Base-by-base conservation (phyloP, 2,797 vertebrate genomes). In the Corythornis leucogaster region DNA sequence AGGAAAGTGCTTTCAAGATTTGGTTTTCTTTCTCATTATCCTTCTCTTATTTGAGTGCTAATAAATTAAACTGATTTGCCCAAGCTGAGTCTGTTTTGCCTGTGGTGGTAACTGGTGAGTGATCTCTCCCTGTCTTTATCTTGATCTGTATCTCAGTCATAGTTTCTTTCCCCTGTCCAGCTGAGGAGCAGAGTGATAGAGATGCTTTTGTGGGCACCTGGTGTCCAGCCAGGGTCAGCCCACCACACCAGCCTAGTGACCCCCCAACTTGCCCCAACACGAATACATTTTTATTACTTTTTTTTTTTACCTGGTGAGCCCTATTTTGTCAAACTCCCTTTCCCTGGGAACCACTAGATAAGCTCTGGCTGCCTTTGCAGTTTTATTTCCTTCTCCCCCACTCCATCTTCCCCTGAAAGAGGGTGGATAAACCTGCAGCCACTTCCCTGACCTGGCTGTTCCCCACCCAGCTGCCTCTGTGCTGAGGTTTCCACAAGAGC, bases 371-470 rank as follows among this genome's bases (percentile, higher is more conserved):
- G 66, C 25, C 6, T 63, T 63, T 51, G 20, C 24, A 16, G 50
- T 40, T 70, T 54, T 15, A 20, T 45, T 69, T 59, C 14, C 15
- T 51, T 53, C 51, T 30, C 25, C 45, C 6, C 24, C 18, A 38
- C 10, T 9, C 11, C 26, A 9, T 55, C 13, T 80, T 43, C 30
- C 43, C 76, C 20, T 57, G 43, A 67, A 14, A 20, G 10, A 9
- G 24, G 16, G 15, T 28, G 26, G 12, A 11, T 11, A 28, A 57
- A 42, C 58, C 45, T 74, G 30, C 54, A 74, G 66, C 15, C 2
- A 5, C 4, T 15, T 35, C 18, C 53, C 10, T 15, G 1, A 0
- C 26, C 28, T 58, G 33, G 2, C 17, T 43, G 9, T 43, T 66
- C 14, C 55, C 46, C 73, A 31, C 12, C 15, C 15, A 3, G 9